Evolutionary conservation across 2,797 vertebrate genomes (phyloP).

Genomic region (Darevskia mixta): DNA sequence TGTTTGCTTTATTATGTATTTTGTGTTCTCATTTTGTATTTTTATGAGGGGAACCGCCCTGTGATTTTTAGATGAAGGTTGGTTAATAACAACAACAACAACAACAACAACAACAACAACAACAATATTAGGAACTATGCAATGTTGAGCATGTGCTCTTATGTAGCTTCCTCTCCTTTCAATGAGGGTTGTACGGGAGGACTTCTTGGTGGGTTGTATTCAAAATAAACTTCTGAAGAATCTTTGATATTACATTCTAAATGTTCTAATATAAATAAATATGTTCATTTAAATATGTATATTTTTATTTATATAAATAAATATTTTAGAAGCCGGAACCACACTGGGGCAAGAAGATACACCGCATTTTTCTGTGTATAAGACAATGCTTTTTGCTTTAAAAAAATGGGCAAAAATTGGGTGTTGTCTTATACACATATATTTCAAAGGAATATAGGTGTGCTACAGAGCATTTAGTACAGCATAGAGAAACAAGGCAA

Average conservation of each 20-base stretch:
- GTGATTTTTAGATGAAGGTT: too few species aligned
- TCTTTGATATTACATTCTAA: slow-evolving; percentile 23
- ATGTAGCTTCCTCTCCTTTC: not conserved
- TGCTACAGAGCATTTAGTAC: not conserved
- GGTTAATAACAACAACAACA: too few species aligned
- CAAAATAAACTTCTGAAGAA: not conserved
- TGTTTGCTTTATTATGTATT: too few species aligned
- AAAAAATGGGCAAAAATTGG: too few species aligned
- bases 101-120: too few species aligned
- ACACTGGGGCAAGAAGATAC: too few species aligned
- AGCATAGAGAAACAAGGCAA: not conserved
- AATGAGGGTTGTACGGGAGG: not conserved
- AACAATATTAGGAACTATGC: not conserved
- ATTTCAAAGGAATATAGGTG: not conserved
- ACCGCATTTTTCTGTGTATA: not conserved
- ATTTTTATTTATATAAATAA: too few species aligned
- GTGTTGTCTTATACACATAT: too few species aligned
- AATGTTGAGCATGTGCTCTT: not conserved
- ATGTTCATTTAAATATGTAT: too few species aligned
- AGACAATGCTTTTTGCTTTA: too few species aligned
- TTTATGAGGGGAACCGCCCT: too few species aligned
- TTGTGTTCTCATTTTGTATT: too few species aligned
- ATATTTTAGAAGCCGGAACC: not conserved
- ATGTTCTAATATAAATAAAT: not conserved
- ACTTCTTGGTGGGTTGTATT: not conserved